A percentile compares a stretch with the other conserved stretches of the same genome.
These are phyloP conservation scores for Aldabrachelys gigantea DNA, from an alignment of 2,113 vertebrate genomes.

Conservation along the genomic window DNA sequence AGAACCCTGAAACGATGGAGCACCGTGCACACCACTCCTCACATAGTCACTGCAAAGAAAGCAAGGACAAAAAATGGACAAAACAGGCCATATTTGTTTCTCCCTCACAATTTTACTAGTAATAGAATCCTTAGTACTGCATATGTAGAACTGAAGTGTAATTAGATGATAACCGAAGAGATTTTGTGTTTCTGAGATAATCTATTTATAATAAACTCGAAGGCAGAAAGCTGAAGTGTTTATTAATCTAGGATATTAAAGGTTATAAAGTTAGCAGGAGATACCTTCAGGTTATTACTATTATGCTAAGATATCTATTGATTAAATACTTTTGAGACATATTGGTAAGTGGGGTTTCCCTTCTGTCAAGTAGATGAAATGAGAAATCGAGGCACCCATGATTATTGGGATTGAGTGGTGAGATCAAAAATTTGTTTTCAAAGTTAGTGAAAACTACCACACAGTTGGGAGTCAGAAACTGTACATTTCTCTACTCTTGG, in stretches of 20 bases:
- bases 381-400: neutral
- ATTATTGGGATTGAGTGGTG: neutral
- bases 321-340: neutral
- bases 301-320: neutral
- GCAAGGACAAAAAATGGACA: conserved; percentile 43
- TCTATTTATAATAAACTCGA: conserved; percentile 56
- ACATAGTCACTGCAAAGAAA: conserved; percentile 34
- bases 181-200: conserved; percentile 66
- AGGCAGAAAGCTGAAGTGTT: conserved; percentile 38
- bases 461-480: neutral
- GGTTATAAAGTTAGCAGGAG: conserved; percentile 30
- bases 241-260: conserved; percentile 59
- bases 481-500: neutral
- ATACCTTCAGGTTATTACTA: neutral
- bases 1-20: conserved; percentile 56
- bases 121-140: conserved; percentile 57
- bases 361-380: neutral
- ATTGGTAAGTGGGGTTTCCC: neutral
- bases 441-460: neutral
- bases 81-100: conserved; percentile 56
- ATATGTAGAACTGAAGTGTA: conserved; percentile 46
- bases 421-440: neutral
- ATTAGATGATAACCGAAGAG: conserved; percentile 70
- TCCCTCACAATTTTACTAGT: conserved; percentile 57
- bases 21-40: conserved; percentile 50